Percentiles rank a stretch among this genome's conserved stretches.
Conservation (phyloP, 2,888 invertebrate genomes). For the Thymelicus sylvestris region DNA sequence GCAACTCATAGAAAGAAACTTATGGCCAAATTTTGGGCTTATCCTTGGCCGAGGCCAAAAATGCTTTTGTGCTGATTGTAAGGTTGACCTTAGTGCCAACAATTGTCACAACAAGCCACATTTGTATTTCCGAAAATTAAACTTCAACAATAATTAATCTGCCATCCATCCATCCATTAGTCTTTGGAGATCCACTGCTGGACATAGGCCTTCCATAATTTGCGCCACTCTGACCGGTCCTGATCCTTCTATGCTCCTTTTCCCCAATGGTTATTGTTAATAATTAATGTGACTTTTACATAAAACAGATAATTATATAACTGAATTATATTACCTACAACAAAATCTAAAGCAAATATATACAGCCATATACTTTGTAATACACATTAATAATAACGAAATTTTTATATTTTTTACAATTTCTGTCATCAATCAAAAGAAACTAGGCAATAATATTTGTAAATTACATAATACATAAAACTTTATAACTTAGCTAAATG, state of each 20-base stretch:
- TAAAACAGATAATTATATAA: slow-evolving; percentile 16
- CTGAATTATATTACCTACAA: slow-evolving; percentile 17
- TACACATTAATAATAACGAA: neutral
- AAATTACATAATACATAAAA: neutral
- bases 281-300: neutral
- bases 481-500: neutral
- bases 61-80: no score
- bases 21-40: no score
- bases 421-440: neutral
- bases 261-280: no score
- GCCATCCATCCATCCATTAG: no score
- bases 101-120: no score
- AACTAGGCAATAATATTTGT: neutral
- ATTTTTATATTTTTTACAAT: neutral
- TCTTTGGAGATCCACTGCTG: no score
- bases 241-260: no score
- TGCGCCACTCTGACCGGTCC: no score
- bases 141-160: neutral
- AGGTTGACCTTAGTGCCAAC: no score
- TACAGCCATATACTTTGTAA: slow-evolving; percentile 13
- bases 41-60: no score
- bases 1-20: no score
- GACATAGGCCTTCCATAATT: no score
- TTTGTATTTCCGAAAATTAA: neutral
- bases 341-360: slow-evolving; percentile 12